These are phyloP conservation scores for Ceramica pisi DNA, from an alignment of 2,888 invertebrate genomes.

Conservation along the genomic window DNA sequence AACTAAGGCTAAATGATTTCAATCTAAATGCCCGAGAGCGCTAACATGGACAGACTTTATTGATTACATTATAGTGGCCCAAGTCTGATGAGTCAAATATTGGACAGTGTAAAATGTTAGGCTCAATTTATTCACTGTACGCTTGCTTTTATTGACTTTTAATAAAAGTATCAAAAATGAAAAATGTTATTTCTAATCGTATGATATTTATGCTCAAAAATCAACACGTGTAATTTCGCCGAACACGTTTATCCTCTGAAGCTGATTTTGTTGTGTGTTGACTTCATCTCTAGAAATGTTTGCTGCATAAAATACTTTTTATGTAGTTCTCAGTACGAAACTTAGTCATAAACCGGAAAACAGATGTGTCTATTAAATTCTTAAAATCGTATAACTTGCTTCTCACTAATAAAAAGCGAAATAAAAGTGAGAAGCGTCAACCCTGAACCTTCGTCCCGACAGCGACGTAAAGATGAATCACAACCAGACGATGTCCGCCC, in stretches of 20 bases:
- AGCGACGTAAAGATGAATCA: conserved; percentile 73
- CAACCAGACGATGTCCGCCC: conserved; percentile 70
- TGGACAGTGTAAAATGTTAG: not conserved
- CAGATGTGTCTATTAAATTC: conserved; percentile 54
- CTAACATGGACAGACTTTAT: not conserved
- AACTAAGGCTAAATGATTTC: conserved; percentile 24
- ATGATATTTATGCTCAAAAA: not conserved
- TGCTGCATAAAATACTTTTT: conserved; percentile 52
- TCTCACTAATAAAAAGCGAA: conserved; percentile 58
- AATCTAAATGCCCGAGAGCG: conserved; percentile 3
- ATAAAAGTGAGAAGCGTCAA: conserved; percentile 60
- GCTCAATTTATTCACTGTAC: not conserved
- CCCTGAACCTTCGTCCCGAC: conserved; percentile 57
- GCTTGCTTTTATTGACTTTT: not conserved
- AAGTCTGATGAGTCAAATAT: conserved; percentile 1
- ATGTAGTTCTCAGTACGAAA: conserved; percentile 44
- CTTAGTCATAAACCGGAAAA: conserved; percentile 46
- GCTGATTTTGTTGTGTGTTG: conserved; percentile 17
- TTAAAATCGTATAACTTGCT: conserved; percentile 59
- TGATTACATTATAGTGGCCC: conserved; percentile 4
- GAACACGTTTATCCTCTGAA: not conserved
- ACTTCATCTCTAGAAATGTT: conserved; percentile 44
- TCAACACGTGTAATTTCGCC: not conserved
- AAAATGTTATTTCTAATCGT: not conserved
- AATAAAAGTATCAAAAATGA: not conserved